These are phyloP conservation scores for Forpus xanthops DNA, from an alignment of 2,797 vertebrate genomes.

Conservation along the genomic window DNA sequence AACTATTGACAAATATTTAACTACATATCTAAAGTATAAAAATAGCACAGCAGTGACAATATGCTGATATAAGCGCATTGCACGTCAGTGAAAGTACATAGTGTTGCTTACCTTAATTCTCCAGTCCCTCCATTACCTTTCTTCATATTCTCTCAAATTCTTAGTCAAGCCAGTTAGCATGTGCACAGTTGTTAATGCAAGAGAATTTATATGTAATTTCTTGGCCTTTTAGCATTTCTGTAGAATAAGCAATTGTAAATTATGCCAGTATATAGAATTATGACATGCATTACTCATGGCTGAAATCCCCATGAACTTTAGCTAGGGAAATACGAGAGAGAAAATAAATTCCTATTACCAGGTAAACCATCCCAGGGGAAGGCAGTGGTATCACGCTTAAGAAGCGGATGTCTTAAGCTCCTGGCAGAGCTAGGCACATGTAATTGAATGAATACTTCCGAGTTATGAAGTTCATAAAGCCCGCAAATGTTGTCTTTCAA, in stretches of 20 bases:
- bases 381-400: background rate
- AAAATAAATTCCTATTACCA: background rate
- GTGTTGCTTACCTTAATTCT: too few relatives aligned
- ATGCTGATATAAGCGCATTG: background rate
- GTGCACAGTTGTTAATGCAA: background rate
- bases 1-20: background rate
- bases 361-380: background rate
- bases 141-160: background rate
- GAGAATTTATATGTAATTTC: background rate
- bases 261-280: background rate
- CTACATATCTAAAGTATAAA: background rate
- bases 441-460: background rate
- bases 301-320: background rate
- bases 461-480: background rate
- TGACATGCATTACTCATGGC: background rate
- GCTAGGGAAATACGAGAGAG: background rate
- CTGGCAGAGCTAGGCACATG: background rate
- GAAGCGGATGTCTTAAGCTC: background rate
- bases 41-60: background rate
- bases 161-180: rapidly evolving
- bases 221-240: background rate
- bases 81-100: background rate
- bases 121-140: background rate
- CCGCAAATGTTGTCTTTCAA: background rate
- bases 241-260: background rate